phyloP scores from a whole-genome alignment of 2,888 invertebrate species.

The Pterobdella sp. region DNA sequence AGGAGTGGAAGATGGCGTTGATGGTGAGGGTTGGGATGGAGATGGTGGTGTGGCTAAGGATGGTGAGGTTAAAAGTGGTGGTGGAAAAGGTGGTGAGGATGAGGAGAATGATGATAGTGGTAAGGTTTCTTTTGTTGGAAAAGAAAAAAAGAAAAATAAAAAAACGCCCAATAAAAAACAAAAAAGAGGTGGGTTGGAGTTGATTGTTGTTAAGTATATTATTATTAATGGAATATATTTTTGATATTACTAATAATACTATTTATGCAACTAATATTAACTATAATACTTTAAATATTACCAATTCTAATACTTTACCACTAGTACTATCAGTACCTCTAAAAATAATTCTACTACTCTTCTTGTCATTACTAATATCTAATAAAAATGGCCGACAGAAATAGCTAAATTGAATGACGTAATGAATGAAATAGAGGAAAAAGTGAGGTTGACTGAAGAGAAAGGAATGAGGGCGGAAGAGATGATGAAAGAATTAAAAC shows the following conservation, averaged over 20 bases:
- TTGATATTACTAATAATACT: too few relatives aligned
- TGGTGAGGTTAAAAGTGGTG: slow-evolving; percentile 1
- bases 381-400: neutral
- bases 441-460: neutral
- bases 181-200: neutral
- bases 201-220: neutral
- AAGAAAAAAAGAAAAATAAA: slow-evolving; percentile 3
- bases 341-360: neutral
- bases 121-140: neutral
- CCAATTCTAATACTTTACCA: too few relatives aligned
- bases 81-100: neutral
- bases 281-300: too few relatives aligned
- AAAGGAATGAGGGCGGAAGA: neutral
- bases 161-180: slow-evolving; percentile 9
- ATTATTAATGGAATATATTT: too few relatives aligned
- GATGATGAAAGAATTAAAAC: neutral
- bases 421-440: neutral
- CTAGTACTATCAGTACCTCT: neutral
- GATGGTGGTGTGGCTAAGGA: neutral
- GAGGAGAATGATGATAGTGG: slow-evolving; percentile 10
- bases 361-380: neutral
- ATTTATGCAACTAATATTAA: too few relatives aligned
- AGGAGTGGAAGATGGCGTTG: slow-evolving; percentile 8
- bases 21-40: neutral
- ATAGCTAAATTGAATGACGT: neutral